Evolutionary conservation across 2,113 vertebrate species (phyloP).

Genomic region (Scomber scombrus): DNA sequence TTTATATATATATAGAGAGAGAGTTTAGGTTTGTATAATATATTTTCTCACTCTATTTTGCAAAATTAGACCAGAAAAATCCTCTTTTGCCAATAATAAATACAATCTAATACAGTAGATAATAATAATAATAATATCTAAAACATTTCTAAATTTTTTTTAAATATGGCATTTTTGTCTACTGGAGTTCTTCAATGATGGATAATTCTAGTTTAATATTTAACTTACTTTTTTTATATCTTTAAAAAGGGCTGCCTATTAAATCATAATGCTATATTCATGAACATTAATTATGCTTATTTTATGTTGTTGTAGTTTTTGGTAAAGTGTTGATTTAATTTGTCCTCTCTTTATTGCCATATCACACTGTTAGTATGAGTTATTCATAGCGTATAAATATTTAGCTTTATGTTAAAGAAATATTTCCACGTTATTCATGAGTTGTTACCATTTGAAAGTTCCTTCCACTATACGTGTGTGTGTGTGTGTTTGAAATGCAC

Average conservation of each 20-base stretch:
- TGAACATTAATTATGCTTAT: conserved; percentile 38
- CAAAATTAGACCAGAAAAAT: background rate
- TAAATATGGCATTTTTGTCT: conserved; percentile 1
- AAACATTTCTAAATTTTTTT: background rate
- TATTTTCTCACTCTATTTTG: background rate
- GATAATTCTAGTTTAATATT: conserved; percentile 44
- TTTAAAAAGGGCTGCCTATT: conserved; percentile 21
- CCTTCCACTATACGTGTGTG: background rate
- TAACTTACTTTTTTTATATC: conserved; percentile 6
- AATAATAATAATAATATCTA: no score
- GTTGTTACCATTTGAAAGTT: background rate
- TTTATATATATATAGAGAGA: background rate
- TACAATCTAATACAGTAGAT: no score
- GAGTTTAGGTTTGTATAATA: background rate
- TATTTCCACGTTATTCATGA: background rate
- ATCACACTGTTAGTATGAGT: background rate
- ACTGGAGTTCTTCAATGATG: conserved; percentile 10
- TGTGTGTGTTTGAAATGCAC: background rate
- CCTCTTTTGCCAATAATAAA: background rate
- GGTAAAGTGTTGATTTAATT: background rate
- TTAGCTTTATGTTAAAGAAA: background rate
- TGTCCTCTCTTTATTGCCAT: background rate
- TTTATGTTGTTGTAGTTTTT: background rate
- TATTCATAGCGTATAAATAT: background rate
- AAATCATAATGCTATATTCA: conserved; percentile 46